Conservation (phyloP, 92 coral and sea anemone genomes). For the Zoanthus gigantus region DNA sequence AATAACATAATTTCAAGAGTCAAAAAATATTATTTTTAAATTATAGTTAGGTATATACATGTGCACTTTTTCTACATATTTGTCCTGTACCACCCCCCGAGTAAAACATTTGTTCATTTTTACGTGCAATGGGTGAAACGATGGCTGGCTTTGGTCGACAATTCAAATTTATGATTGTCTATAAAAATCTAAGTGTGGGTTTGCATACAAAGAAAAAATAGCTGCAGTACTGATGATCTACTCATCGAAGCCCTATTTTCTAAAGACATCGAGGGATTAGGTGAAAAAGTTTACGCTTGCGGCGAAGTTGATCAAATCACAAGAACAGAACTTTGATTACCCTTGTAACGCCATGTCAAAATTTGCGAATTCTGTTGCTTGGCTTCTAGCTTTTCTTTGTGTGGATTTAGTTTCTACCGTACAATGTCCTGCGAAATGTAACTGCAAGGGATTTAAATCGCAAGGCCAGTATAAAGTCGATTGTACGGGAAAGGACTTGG, state of each 20-base stretch:
- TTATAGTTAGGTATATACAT: neutral
- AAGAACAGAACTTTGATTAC: neutral
- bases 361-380: conserved; percentile 35
- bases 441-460: neutral
- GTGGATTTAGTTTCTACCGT: conserved; percentile 21
- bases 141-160: neutral
- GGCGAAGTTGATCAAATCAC: neutral
- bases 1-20: neutral
- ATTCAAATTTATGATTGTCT: conserved; percentile 18
- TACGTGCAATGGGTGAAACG: conserved; percentile 11
- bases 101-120: conserved; percentile 10
- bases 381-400: conserved; percentile 9
- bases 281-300: neutral
- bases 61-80: neutral
- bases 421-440: conserved; percentile 23
- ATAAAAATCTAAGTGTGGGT: conserved; percentile 20
- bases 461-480: conserved; percentile 10
- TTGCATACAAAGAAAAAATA: neutral
- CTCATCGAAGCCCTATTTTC: neutral
- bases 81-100: conserved; percentile 18
- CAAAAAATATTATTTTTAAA: neutral
- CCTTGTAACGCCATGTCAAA: conserved; percentile 20
- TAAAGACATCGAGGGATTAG: neutral
- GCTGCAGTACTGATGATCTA: conserved; percentile 11
- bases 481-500: conserved; percentile 4